Evolutionary conservation across 2,797 vertebrate genomes (phyloP), one percentile per base, ranked within the genome.

Genomic region (Leptoclinus maculatus): DNA sequence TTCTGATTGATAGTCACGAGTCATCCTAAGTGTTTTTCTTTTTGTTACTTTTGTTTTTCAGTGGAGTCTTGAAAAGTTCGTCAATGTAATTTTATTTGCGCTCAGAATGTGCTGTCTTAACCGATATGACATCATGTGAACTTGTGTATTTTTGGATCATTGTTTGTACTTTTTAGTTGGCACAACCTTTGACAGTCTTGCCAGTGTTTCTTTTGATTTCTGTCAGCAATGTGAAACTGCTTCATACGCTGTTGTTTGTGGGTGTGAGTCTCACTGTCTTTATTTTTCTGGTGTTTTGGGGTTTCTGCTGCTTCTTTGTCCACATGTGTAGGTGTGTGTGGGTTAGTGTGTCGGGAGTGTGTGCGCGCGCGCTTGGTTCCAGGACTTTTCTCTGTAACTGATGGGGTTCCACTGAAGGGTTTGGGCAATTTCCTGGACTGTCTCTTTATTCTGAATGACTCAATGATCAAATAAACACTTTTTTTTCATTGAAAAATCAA

Each of bases 131-230:
- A 96, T 97, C 96, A 96, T 96, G 96, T 96, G 96, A 97, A 96
- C 97, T 96, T 97, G 96, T 96, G 95, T 97, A 96, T 97, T 98
- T 98, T 97, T 96, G 95, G 95, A 79, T 86, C 97, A 97, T 97
- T 95, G 96, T 96, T 97, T 97, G 94, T 96, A 96, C 92, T 97
- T 96, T 96, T 97, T 95, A 84, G 83, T 90, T 92, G 96, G 93
- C 94, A 93, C 94, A 93, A 93, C 93, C 93, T 89, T 94, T 93
- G 93, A 95, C 95, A 95, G 92, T 90, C 88, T 92, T 88, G 91
- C 94, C 92, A 77, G 93, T 95, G 90, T 95, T 95, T 89, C 86
- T 95, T 71, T 93, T 85, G 91, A 88, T 95, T 94, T 87, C 88
- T 96, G 92, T 94, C 91, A 85, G 90, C 90, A 72, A 90, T 96